phyloP scores from a whole-genome alignment of 1,140 invertebrate species.

The Cydia splendana region DNA sequence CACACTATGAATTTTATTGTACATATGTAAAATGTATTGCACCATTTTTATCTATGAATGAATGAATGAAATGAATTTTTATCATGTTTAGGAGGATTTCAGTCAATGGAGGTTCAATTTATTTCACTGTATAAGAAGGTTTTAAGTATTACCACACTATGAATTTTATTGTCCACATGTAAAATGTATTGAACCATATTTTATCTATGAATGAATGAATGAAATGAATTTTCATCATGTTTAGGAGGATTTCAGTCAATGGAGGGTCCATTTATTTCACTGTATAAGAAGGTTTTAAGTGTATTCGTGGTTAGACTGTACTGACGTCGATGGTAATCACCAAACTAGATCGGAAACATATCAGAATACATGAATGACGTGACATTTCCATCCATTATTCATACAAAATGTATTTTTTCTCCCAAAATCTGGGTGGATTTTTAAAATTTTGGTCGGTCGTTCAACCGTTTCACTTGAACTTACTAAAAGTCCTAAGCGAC shows the following conservation, averaged over 20 bases:
- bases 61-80: too few species aligned
- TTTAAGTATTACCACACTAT: conserved; percentile 27
- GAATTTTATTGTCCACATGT: background rate
- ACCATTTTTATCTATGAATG: too few species aligned
- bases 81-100: too few species aligned
- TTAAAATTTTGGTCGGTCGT: conserved; percentile 71
- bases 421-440: conserved; percentile 60
- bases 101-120: background rate
- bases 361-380: conserved; percentile 61
- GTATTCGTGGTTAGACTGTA: background rate
- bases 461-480: conserved; percentile 46
- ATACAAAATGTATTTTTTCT: conserved; percentile 50
- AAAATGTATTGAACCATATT: too few species aligned
- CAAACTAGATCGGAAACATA: conserved; percentile 62
- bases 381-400: conserved; percentile 30
- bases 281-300: conserved; percentile 48
- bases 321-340: conserved; percentile 53
- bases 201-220: too few species aligned
- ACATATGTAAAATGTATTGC: too few species aligned
- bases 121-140: conserved; percentile 48
- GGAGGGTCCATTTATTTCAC: conserved; percentile 32
- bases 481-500: background rate
- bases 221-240: too few species aligned
- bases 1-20: too few species aligned
- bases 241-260: too few species aligned